Percentiles rank a stretch among this genome's conserved stretches.
Evolutionary conservation across 2,888 invertebrate genomes (phyloP).

Genomic region (Oasisia sp.): DNA sequence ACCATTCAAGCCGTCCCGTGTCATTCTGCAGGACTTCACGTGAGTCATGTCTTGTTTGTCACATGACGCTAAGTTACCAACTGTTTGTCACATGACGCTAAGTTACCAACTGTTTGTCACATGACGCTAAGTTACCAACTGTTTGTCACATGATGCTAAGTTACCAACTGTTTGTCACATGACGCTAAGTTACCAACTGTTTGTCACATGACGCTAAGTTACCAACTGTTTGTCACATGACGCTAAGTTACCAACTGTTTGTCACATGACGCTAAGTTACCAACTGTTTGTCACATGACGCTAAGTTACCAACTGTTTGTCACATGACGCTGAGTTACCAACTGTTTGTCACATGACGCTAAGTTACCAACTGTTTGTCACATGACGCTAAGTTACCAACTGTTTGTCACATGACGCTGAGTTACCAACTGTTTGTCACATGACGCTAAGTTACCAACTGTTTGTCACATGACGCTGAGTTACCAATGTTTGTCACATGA

Average conservation of each 20-base stretch:
- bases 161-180: not conserved
- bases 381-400: not conserved
- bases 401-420: too few relatives aligned
- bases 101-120: not conserved
- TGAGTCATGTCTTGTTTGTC: conserved; percentile 62
- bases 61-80: not conserved
- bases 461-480: too few relatives aligned
- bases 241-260: too few relatives aligned
- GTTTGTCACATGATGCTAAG: not conserved
- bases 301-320: too few relatives aligned
- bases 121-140: not conserved
- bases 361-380: too few relatives aligned
- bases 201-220: not conserved
- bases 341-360: too few relatives aligned
- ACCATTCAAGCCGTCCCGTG: conserved; percentile 94
- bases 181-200: too few relatives aligned
- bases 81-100: too few relatives aligned
- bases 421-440: not conserved
- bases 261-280: not conserved
- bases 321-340: not conserved
- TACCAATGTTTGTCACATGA: not conserved
- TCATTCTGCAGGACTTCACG: conserved; percentile 86
- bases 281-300: too few relatives aligned
- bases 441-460: not conserved
- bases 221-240: too few relatives aligned